These are phyloP conservation scores for Rhinoderma darwinii DNA, from an alignment of 2,113 vertebrate species.

Conservation along the genomic window DNA sequence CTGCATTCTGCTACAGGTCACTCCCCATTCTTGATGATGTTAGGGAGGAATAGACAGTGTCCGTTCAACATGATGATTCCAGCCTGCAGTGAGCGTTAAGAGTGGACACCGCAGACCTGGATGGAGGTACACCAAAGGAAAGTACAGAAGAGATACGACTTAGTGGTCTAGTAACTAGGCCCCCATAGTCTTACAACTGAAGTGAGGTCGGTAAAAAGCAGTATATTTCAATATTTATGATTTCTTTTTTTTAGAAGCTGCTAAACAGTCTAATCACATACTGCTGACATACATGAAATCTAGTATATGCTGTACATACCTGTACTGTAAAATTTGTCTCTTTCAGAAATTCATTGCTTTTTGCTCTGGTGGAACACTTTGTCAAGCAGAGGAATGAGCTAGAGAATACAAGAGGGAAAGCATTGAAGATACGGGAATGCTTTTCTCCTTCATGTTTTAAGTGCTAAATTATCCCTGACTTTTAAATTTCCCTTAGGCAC, in stretches of 20 bases:
- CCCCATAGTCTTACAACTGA: too few relatives aligned
- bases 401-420: conserved; percentile 52
- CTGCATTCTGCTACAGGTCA: too few relatives aligned
- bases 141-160: too few relatives aligned
- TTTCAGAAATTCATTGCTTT: background rate
- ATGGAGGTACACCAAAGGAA: too few relatives aligned
- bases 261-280: background rate
- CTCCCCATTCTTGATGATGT: too few relatives aligned
- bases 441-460: conserved; percentile 71
- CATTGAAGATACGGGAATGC: conserved; percentile 67
- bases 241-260: background rate
- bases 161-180: too few relatives aligned
- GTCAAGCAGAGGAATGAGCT: conserved; percentile 61
- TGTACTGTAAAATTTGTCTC: background rate
- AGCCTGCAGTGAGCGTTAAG: too few relatives aligned
- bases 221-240: too few relatives aligned
- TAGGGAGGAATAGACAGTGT: too few relatives aligned
- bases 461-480: conserved; percentile 77
- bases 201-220: too few relatives aligned
- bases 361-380: background rate
- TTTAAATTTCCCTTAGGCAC: conserved; percentile 75
- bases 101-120: too few relatives aligned
- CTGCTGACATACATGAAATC: background rate
- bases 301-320: background rate
- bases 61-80: too few relatives aligned